Evolutionary conservation across 2,797 vertebrate genomes (phyloP).

Genomic region (Tauraco hartlaubi): DNA sequence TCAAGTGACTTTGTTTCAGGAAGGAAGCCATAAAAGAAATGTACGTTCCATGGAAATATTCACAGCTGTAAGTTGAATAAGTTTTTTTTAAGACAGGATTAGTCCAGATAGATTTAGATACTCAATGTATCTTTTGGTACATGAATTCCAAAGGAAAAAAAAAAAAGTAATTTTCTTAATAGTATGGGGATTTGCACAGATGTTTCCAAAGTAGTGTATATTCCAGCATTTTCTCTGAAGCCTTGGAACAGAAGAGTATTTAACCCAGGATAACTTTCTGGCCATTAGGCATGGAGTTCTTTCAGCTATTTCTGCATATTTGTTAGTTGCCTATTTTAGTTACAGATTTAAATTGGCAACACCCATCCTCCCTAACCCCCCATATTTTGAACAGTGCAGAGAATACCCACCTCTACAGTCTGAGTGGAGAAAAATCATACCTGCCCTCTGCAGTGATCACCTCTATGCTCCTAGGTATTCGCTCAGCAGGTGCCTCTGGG

Average conservation of each 20-base stretch:
- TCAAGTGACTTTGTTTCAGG: slow-evolving; percentile 3
- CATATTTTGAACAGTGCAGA: not conserved
- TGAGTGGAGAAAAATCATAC: not conserved
- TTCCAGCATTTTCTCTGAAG: not conserved
- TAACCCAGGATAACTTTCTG: not conserved
- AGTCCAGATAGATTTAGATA: not conserved
- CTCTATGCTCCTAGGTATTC: not conserved
- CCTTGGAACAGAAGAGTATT: not conserved
- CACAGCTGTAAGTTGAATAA: slow-evolving; percentile 1
- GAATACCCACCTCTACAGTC: not conserved
- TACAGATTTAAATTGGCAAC: not conserved
- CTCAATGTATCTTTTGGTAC: not conserved
- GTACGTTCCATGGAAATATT: not conserved
- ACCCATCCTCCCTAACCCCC: fast-evolving
- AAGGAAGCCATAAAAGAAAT: not conserved
- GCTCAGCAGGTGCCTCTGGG: not conserved
- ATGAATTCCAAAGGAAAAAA: not conserved
- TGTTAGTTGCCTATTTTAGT: not conserved
- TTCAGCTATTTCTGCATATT: not conserved
- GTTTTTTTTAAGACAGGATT: not conserved
- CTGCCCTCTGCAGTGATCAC: not conserved
- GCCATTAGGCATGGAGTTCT: not conserved
- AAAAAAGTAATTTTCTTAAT: not conserved
- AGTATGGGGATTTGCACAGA: not conserved
- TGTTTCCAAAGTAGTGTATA: not conserved